Evolutionary conservation across 35 echinoderm and acorn worm species (phyloP), one percentile per base, ranked within the genome.

Genomic region (Patiria miniata): DNA sequence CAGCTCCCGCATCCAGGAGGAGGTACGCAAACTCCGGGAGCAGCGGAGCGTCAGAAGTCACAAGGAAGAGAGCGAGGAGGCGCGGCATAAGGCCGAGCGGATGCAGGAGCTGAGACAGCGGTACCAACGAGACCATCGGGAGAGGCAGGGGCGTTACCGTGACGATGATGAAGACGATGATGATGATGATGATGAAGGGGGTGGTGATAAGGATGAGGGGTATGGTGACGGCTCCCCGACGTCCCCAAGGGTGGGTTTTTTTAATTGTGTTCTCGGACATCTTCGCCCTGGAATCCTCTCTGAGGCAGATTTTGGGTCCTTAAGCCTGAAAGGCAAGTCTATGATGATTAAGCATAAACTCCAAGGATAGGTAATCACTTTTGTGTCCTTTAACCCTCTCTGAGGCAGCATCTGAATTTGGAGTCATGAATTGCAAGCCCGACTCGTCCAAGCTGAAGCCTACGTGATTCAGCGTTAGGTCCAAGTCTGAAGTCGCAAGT

Each of bases 91-190:
- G 83, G 83, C 93, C 7, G 88, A 94, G 33, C 73, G 83, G n/a
- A 94, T 94, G 93, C 77, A 89, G 57, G 69, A 94, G 44, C 83
- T 94, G 30, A 52, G 84, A 79, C 77, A 87, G n/a, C 82, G 86
- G 77, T 90, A 90, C 52, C 93, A 94, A 50, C 93, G 90, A 30
- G 36, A 68, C 18, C 93, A 94, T 38, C 52, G 84, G 21, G 88
- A 90, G 50, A 86, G 83, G 15, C 90, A 86, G 54, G 90, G 90
- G 42, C 54, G 61, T 10, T 86, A 90, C 44, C 37, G 83, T 3
- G 93, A 94, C 30, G 88, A 90, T 23, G 79, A 86, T 21, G 37
- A 51, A 1, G 77, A 80, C 1, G 83, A 90, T 10, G 83, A 87
- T 42, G 78, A 86, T 51, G 50, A 84, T 0, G 80, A 38, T 59